These are phyloP conservation scores for Malurus leucopterus DNA, from an alignment of 2,797 vertebrate genomes.

Conservation along the genomic window DNA sequence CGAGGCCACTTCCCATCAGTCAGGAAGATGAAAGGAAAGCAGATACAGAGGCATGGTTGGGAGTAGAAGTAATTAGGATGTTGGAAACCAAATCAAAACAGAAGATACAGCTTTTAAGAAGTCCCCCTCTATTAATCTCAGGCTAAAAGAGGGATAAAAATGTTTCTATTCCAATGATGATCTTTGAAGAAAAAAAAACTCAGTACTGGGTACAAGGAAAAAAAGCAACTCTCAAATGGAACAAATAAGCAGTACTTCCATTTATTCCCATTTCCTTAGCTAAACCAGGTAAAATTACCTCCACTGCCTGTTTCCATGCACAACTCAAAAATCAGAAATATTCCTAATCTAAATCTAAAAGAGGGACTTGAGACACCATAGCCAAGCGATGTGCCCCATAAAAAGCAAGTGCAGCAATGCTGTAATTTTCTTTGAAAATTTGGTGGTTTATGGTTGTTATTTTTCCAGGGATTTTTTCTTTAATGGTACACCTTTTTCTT, in stretches of 20 bases:
- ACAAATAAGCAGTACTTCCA: neutral
- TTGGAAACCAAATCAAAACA: neutral
- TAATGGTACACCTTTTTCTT: neutral
- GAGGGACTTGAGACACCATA: neutral
- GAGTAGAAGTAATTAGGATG: neutral
- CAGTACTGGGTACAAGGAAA: neutral
- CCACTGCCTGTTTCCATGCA: accelerated
- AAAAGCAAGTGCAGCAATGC: neutral
- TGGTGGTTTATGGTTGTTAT: neutral
- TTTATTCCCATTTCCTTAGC: neutral
- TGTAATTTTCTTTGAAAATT: neutral
- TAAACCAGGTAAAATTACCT: neutral
- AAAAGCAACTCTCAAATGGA: neutral
- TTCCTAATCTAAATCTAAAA: neutral
- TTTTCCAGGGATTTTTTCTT: neutral
- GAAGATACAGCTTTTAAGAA: neutral
- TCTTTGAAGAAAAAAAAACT: neutral
- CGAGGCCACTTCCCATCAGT: neutral
- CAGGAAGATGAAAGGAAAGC: neutral
- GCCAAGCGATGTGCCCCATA: neutral
- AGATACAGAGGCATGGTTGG: neutral
- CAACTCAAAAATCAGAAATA: neutral
- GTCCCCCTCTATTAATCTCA: neutral
- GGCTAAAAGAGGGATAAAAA: neutral
- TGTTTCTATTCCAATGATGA: neutral